Evolutionary conservation across 2,113 vertebrate species (phyloP), one percentile per base, ranked within the genome.

Genomic region (Numenius arquata): DNA sequence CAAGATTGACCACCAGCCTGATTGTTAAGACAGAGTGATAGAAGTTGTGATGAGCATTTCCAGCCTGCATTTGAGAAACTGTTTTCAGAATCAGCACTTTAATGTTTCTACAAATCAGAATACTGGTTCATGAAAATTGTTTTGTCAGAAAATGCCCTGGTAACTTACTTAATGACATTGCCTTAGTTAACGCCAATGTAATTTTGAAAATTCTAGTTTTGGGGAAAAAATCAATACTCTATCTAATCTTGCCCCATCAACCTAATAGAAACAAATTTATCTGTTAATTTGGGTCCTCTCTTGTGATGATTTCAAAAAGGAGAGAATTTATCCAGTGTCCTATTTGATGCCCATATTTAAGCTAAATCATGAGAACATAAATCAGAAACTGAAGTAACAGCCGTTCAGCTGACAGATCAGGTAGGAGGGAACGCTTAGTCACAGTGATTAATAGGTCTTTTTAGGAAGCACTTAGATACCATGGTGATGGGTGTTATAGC

Each of bases 391-490:
- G 58, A 92, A 95, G 29, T 9, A 95, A 56, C 53, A 53, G 63
- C 66, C 56, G 7, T 32, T 95, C 58, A 82, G 55, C 70, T 95
- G 86, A 95, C 65, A 96, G 90, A 96, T 86, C 62, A 92, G 94
- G 95, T 96, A 89, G 67, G 86, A 89, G 75, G 71, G 74, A 93
- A 55, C 0, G 9, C 32, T 61, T 85, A 71, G 66, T 86, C 94
- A 92, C 58, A 73, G 81, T 95, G 96, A 96, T 95, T 97, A 95
- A 96, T 96, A 92, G 91, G 89, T 79, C 89, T 96, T 89, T 87
- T 96, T 94, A 97, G 86, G 83, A 95, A 87, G 90, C 89, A 89
- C 96, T 95, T 91, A 96, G 94, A 95, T 92, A 93, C 89, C 92
- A 92, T 88, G 87, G 88, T 93, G 94, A 96, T 95, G 89, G 84